Conservation (phyloP, 2,113 vertebrate genomes). For the Empidonax traillii region DNA sequence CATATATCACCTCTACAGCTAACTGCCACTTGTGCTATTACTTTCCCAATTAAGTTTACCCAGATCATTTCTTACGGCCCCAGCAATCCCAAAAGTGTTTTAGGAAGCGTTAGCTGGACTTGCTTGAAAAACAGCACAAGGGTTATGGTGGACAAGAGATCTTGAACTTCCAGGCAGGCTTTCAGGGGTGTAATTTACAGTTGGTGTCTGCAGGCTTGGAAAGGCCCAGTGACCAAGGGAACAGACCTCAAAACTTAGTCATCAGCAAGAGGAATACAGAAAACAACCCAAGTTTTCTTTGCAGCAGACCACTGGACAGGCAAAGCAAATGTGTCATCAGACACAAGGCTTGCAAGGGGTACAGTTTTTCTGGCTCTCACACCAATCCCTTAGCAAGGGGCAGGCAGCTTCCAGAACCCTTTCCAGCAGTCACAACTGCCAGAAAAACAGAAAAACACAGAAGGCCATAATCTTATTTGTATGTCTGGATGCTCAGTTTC, state of each 20-base stretch:
- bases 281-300: neutral
- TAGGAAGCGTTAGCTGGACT: neutral
- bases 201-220: neutral
- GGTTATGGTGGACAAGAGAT: neutral
- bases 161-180: neutral
- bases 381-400: neutral
- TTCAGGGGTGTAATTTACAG: neutral
- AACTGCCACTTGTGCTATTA: neutral
- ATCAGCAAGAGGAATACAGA: neutral
- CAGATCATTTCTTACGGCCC: neutral
- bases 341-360: neutral
- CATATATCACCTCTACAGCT: accelerated
- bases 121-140: neutral
- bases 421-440: neutral
- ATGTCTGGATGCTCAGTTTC: neutral
- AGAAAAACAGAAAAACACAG: neutral
- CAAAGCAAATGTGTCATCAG: neutral
- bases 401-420: neutral
- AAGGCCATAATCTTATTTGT: neutral
- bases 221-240: neutral
- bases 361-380: conserved; percentile 5
- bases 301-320: neutral
- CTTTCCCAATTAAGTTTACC: neutral
- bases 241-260: conserved; percentile 8
- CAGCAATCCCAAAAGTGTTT: neutral